Evolutionary conservation across 64 coral and sea anemone genomes (phyloP).

Genomic region (Platygyra sinensis): DNA sequence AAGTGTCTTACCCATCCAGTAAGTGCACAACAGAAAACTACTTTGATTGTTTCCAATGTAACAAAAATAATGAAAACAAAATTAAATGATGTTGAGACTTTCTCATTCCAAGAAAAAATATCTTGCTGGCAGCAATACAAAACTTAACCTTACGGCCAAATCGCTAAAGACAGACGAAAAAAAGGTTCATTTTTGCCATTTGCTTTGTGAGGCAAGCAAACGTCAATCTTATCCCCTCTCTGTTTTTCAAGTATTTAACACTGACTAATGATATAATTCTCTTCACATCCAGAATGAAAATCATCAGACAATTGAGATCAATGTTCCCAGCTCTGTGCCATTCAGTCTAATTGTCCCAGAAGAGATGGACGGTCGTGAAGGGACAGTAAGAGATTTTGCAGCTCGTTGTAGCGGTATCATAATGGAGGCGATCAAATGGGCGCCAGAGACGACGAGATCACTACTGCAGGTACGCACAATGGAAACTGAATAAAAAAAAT

Average conservation of each 20-base stretch:
- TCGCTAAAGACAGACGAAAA: no score
- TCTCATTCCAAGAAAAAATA: no score
- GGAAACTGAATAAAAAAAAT: no score
- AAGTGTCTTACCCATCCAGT: slow-evolving; percentile 90
- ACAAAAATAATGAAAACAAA: no score
- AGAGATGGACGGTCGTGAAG: slow-evolving; percentile 88
- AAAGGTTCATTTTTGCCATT: no score
- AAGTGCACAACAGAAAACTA: neutral
- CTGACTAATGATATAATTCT: neutral
- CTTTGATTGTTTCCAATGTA: no score
- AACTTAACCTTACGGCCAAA: no score
- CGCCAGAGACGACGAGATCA: slow-evolving; percentile 85
- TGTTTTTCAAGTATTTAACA: no score
- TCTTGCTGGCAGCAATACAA: no score
- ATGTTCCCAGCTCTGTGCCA: slow-evolving; percentile 59
- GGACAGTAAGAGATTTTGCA: slow-evolving; percentile 93
- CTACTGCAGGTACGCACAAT: slow-evolving; percentile 67
- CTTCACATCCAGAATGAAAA: slow-evolving; percentile 68
- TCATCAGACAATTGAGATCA: slow-evolving; percentile 79
- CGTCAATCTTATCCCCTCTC: no score
- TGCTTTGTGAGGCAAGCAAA: no score
- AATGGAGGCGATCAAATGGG: slow-evolving; percentile 97
- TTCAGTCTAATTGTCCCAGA: slow-evolving; percentile 82
- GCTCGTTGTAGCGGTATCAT: slow-evolving; percentile 95
- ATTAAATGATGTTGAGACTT: no score